A percentile compares a stretch with the other conserved stretches of the same genome.
These are phyloP conservation scores for Bujurquina vittata DNA, from an alignment of 2,113 vertebrate species.

Conservation along the genomic window DNA sequence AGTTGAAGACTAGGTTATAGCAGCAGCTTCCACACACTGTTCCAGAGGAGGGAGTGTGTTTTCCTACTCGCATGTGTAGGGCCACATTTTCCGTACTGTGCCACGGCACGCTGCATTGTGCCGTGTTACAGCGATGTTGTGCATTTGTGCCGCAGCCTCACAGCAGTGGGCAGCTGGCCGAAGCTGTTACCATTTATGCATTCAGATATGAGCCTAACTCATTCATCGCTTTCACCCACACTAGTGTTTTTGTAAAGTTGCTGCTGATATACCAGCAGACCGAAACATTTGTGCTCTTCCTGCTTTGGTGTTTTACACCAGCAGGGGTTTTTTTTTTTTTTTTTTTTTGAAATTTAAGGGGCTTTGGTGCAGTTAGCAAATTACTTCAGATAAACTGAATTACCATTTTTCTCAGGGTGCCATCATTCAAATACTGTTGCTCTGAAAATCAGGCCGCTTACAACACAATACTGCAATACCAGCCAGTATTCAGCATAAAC, in stretches of 20 bases:
- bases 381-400: background rate
- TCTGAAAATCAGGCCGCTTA: no score
- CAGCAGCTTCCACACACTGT: background rate
- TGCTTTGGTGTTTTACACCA: background rate
- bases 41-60: background rate
- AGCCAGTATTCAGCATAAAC: no score
- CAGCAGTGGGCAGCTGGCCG: background rate
- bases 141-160: background rate
- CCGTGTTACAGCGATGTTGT: accelerated
- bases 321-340: background rate
- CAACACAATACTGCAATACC: no score
- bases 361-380: background rate
- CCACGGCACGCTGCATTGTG: background rate
- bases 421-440: no score
- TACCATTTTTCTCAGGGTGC: background rate
- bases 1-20: slow-evolving; percentile 16
- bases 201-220: background rate
- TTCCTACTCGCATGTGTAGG: background rate
- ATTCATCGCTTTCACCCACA: background rate
- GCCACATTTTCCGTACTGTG: background rate
- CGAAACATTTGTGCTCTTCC: background rate
- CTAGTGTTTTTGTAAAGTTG: background rate
- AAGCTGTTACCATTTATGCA: background rate
- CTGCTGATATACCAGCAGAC: background rate
- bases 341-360: background rate